Evolutionary conservation across 2,888 invertebrate genomes (phyloP), one percentile per base, ranked within the genome.

Genomic region (Oxyscelio sp.): DNA sequence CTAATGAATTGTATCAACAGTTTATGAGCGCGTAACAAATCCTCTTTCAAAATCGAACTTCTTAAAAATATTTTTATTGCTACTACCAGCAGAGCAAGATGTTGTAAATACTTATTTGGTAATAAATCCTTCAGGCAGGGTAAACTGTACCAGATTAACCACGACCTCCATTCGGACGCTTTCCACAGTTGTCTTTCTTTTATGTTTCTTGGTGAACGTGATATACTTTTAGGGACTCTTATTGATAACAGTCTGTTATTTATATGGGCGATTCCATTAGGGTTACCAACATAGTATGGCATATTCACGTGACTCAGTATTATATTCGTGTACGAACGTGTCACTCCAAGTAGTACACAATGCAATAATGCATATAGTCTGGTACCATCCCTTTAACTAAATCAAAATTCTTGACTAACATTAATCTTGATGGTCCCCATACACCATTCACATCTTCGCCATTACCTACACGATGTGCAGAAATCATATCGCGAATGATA

Each of bases 301-400:
- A n/a, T n/a, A n/a, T n/a, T n/a, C n/a, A n/a, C n/a, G n/a, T n/a
- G n/a, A n/a, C n/a, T n/a, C n/a, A n/a, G n/a, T n/a, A n/a, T n/a
- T n/a, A n/a, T n/a, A n/a, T n/a, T n/a, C n/a, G n/a, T n/a, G n/a
- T n/a, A n/a, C n/a, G n/a, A n/a, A n/a, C n/a, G n/a, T n/a, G n/a
- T n/a, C n/a, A n/a, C n/a, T n/a, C n/a, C n/a, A n/a, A n/a, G n/a
- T n/a, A n/a, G n/a, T n/a, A n/a, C n/a, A n/a, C 87, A 86, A 8
- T 85, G 38, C 17, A 73, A 61, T 50, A 77, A 52, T 85, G 87
- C 82, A 88, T 85, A 52, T 78, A 83, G 58, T 87, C 86, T 6
- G 84, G 83, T 17, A 82, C 56, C 83, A 86, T 84, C 6, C 85
- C 80, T 45, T 78, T 56, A 19, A 48, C 82, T 24, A 87, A 70